Evolutionary conservation across 2,797 vertebrate genomes (phyloP).

Genomic region (Periophthalmus magnuspinnatus): DNA sequence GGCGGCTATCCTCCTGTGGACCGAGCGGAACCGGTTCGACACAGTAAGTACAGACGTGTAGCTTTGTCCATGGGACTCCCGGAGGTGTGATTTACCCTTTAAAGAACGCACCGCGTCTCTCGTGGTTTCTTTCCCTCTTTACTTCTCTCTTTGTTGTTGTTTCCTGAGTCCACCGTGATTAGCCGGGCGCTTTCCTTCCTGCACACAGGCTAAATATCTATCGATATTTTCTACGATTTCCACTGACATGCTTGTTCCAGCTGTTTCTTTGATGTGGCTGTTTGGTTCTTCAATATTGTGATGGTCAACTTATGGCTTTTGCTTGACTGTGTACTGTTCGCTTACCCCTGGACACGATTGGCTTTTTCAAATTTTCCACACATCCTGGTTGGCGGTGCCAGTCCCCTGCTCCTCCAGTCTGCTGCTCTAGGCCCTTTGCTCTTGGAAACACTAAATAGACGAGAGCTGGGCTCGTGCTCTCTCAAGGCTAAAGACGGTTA

Average conservation of each 20-base stretch:
- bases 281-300: background rate
- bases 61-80: slow-evolving; percentile 16
- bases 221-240: slow-evolving; percentile 27
- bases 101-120: slow-evolving; percentile 11
- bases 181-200: slow-evolving; percentile 52
- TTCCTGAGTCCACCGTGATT: slow-evolving; percentile 59
- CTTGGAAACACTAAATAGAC: slow-evolving; percentile 15
- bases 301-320: background rate
- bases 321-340: slow-evolving; percentile 26
- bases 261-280: background rate
- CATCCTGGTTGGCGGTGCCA: slow-evolving; percentile 56
- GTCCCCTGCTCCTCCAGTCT: slow-evolving; percentile 38
- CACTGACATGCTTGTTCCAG: background rate
- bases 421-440: slow-evolving; percentile 26
- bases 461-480: slow-evolving; percentile 34
- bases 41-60: slow-evolving; percentile 67
- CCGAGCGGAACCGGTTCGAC: slow-evolving; percentile 75
- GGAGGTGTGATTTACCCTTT: slow-evolving; percentile 26
- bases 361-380: slow-evolving; percentile 61
- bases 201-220: slow-evolving; percentile 40
- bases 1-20: slow-evolving; percentile 66
- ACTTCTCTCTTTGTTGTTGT: slow-evolving; percentile 72
- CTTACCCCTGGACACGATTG: slow-evolving; percentile 26
- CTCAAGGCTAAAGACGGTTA: slow-evolving; percentile 33
- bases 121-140: slow-evolving; percentile 25